phyloP scores from a whole-genome alignment of 2,113 vertebrate species.

The Paracanthobrama guichenoti region DNA sequence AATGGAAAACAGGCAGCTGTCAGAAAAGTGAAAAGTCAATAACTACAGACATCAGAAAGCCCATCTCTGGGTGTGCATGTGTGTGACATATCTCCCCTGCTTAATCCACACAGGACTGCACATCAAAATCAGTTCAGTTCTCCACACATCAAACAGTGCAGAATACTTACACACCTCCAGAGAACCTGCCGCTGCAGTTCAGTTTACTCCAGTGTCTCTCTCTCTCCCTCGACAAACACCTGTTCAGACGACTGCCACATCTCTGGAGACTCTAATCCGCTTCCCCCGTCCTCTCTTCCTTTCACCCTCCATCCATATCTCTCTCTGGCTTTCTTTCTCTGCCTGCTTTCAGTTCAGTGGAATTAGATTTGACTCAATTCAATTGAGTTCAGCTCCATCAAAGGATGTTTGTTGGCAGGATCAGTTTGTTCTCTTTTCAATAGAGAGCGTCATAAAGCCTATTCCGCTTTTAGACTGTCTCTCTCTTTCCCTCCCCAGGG shows the following conservation, averaged over 20 bases:
- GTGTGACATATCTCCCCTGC: constrained; percentile 27
- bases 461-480: not conserved
- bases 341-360: constrained; percentile 38
- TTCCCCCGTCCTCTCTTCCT: not conserved
- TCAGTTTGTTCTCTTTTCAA: constrained; percentile 30
- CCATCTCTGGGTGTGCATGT: constrained; percentile 34
- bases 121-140: constrained; percentile 38
- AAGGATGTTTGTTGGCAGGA: constrained; percentile 41
- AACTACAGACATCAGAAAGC: constrained; percentile 40
- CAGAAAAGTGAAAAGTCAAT: constrained; percentile 44
- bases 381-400: constrained; percentile 48
- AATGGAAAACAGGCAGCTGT: constrained; percentile 21
- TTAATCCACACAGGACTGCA: constrained; percentile 29
- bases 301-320: constrained; percentile 13
- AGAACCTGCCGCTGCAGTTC: not conserved
- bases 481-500: constrained; percentile 22
- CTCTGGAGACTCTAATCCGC: constrained; percentile 22
- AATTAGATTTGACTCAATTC: constrained; percentile 48
- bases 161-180: constrained; percentile 15
- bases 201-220: not conserved
- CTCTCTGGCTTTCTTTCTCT: constrained; percentile 27
- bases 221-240: constrained; percentile 22
- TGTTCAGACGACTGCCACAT: constrained; percentile 26
- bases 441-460: constrained; percentile 16
- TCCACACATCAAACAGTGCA: constrained; percentile 39